A percentile compares a stretch with the other conserved stretches of the same genome.
Conservation (phyloP, 2,888 invertebrate genomes). For the Phortica magna region DNA sequence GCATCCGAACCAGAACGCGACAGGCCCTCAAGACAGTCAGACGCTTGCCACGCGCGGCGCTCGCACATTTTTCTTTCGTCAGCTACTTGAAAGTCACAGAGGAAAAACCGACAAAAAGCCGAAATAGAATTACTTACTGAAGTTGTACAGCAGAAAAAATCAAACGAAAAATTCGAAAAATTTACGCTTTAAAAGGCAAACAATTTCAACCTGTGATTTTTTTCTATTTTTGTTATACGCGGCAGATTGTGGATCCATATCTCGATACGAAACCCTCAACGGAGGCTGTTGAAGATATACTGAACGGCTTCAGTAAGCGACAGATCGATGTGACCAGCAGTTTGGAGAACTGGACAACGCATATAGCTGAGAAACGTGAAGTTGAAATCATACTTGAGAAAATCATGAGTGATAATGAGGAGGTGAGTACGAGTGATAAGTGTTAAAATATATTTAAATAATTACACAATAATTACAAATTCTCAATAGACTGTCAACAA, state of each 20-base stretch:
- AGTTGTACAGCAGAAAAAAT: conserved; percentile 30
- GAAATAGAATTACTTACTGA: conserved; percentile 7
- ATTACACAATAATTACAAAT: conserved; percentile 48
- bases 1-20: conserved; percentile 55
- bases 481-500: conserved; percentile 81
- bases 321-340: conserved; percentile 83
- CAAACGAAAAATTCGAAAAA: conserved; percentile 38
- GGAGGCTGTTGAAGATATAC: conserved; percentile 83
- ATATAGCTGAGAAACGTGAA: conserved; percentile 81
- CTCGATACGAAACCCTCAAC: conserved; percentile 84
- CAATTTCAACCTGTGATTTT: conserved; percentile 37
- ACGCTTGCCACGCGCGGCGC: conserved; percentile 67
- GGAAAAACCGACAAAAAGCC: conserved; percentile 18
- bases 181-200: conserved; percentile 12
- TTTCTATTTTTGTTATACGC: conserved; percentile 65
- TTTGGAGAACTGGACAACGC: conserved; percentile 86
- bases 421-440: conserved; percentile 78
- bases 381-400: conserved; percentile 79
- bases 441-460: conserved; percentile 9
- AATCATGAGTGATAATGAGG: conserved; percentile 83
- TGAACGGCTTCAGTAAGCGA: conserved; percentile 83
- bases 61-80: conserved; percentile 55
- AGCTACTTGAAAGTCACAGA: conserved; percentile 53
- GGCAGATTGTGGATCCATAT: conserved; percentile 84
- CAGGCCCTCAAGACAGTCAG: conserved; percentile 62